Conservation (phyloP, 2,888 invertebrate species). For the Heliothis peltigera region DNA sequence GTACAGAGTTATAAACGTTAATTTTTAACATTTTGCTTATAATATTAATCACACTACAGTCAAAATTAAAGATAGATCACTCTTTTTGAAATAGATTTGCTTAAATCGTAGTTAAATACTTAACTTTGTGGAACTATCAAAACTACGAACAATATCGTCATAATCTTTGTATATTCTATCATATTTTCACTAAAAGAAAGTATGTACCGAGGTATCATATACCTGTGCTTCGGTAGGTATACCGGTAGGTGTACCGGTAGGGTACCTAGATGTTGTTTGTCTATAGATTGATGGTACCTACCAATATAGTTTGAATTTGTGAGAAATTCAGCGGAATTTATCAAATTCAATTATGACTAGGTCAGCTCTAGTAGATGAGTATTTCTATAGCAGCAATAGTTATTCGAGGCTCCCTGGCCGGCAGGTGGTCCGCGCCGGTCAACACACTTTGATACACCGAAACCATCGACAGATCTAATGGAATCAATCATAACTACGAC, state of each 20-base stretch:
- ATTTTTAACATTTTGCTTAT: neutral
- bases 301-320: neutral
- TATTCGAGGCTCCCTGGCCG: constrained; percentile 74
- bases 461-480: constrained; percentile 83
- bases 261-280: neutral
- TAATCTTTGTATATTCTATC: no score
- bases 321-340: neutral
- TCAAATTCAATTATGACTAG: neutral
- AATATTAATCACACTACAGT: no score
- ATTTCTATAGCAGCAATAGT: constrained; percentile 65
- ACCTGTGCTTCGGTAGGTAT: neutral
- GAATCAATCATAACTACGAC: constrained; percentile 87
- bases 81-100: no score
- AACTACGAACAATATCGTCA: no score
- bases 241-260: no score
- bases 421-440: constrained; percentile 85
- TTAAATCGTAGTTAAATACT: no score
- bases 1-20: constrained; percentile 54
- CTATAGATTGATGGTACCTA: neutral
- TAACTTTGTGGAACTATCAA: no score
- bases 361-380: constrained; percentile 69
- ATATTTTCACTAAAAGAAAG: no score
- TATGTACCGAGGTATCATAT: no score
- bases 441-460: constrained; percentile 87
- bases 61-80: no score